Base-by-base conservation (phyloP, 2,888 invertebrate species). In the Folsomia candida region DNA sequence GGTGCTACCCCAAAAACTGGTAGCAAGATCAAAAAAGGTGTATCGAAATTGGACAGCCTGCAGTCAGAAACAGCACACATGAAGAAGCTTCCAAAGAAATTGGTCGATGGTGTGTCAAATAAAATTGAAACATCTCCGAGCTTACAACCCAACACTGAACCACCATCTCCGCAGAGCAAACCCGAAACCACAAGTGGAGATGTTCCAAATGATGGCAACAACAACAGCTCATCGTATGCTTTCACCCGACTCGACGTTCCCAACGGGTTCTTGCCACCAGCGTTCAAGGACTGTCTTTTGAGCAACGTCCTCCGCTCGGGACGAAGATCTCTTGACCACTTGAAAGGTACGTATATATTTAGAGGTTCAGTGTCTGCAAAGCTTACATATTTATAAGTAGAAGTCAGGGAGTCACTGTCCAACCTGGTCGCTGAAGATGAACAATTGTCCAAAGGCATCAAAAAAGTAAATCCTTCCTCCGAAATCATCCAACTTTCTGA, bases 231-330 rank as follows among this genome's bases (percentile, higher is more conserved):
- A 9, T 37, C 37, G 6, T 37, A 37, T 14, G 37, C 37, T 14
- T 37, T 37, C 37, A 60, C 11, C 29, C 63, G 63, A 2, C 3
- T 51, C 6, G 63, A 47, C 51, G 22, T 64, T 4, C 63, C 63
- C n/a, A 64, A 47, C 22, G 63, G 63, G 9, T 25, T 47, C 24
- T 9, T 47, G 2, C 47, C 63, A 22, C 51, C 65, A 47, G 51
- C 67, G 20, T 51, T 71, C 14, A 71, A 74, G 20, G 68, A 70
- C 25, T 78, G 74, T 57, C 78, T 75, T 54, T 29, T 78, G 22
- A 71, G 59, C 47, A 75, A 74, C 54, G 78, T 76, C 3, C 70
- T 78, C 9, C 72, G 73, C n/a, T 75, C 78, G 0, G 74, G 75
- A 11, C 61, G 67, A 11, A 71, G 74, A 2, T 76, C 71, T 20